A percentile compares a stretch with the other conserved stretches of the same genome.
These are phyloP conservation scores for Choloepus hoffmanni DNA, from an alignment of 2,113 vertebrate species.

Conservation along the genomic window DNA sequence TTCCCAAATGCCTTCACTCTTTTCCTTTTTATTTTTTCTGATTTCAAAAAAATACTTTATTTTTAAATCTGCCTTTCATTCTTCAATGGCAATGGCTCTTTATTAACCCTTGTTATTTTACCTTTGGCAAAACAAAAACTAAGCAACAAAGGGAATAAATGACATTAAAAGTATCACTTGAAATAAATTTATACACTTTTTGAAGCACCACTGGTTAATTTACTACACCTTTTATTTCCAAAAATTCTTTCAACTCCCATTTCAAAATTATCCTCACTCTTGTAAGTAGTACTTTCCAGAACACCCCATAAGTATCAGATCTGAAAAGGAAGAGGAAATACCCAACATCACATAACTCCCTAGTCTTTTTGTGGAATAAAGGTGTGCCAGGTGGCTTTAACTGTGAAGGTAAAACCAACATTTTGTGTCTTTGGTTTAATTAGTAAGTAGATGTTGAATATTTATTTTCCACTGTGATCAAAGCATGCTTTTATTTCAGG, in stretches of 20 bases:
- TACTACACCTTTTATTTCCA: not conserved
- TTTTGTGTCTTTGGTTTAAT: not conserved
- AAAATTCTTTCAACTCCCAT: not conserved
- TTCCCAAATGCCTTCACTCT: not conserved
- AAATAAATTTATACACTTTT: not conserved
- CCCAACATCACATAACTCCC: not conserved
- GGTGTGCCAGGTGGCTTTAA: not conserved
- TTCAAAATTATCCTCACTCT: not conserved
- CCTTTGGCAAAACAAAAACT: not conserved
- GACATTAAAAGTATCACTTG: not conserved
- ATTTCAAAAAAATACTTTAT: not conserved
- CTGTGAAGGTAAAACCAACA: not conserved
- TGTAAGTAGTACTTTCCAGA: conserved; percentile 14
- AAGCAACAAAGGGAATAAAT: not conserved
- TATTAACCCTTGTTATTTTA: not conserved
- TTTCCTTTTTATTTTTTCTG: not conserved
- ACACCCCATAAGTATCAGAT: not conserved
- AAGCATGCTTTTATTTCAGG: not conserved
- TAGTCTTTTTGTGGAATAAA: not conserved
- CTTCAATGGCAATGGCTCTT: accelerated
- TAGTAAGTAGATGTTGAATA: not conserved
- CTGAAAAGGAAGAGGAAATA: not conserved
- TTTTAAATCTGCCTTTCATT: not conserved
- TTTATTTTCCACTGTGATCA: not conserved
- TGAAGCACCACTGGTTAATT: not conserved